Evolutionary conservation across 2,797 vertebrate species (phyloP).

Genomic region (Notamacropus eugenii): DNA sequence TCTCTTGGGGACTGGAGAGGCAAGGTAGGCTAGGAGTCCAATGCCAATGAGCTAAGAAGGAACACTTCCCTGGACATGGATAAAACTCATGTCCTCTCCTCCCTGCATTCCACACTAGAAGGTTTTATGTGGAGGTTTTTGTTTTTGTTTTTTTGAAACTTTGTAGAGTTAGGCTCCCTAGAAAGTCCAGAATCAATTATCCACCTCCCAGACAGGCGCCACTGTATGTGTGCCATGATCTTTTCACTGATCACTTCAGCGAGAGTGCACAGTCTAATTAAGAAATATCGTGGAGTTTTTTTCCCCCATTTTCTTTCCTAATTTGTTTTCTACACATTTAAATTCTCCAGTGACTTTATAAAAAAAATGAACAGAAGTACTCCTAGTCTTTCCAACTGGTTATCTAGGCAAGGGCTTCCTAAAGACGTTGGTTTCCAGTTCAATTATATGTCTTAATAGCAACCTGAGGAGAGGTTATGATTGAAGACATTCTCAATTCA

Average conservation of each 20-base stretch:
- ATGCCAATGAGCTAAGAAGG: not conserved
- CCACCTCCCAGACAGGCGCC: slow-evolving; percentile 50
- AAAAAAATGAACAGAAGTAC: not conserved
- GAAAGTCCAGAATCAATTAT: slow-evolving; percentile 74
- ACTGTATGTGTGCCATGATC: slow-evolving; percentile 65
- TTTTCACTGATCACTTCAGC: slow-evolving; percentile 70
- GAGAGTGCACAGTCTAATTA: slow-evolving; percentile 65
- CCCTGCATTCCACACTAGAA: not conserved
- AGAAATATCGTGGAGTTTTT: slow-evolving; percentile 69
- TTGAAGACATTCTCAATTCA: slow-evolving; percentile 83
- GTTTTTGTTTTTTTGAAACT: not conserved
- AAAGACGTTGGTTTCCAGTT: slow-evolving; percentile 81
- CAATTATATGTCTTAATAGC: slow-evolving; percentile 78
- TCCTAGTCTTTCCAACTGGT: slow-evolving; percentile 60
- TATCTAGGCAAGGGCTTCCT: slow-evolving; percentile 77
- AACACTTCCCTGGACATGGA: not conserved
- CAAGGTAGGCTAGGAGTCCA: not conserved
- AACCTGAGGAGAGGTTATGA: slow-evolving; percentile 77
- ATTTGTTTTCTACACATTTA: slow-evolving; percentile 81
- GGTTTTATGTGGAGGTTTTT: not conserved
- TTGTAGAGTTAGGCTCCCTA: slow-evolving; percentile 22
- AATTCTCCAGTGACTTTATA: slow-evolving; percentile 79
- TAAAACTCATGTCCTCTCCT: not conserved
- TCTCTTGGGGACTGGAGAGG: not conserved
- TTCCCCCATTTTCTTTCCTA: slow-evolving; percentile 73